A percentile compares a stretch with the other conserved stretches of the same genome.
These are phyloP conservation scores for Cerceris rybyensis DNA, from an alignment of 2,888 invertebrate species.

Conservation along the genomic window DNA sequence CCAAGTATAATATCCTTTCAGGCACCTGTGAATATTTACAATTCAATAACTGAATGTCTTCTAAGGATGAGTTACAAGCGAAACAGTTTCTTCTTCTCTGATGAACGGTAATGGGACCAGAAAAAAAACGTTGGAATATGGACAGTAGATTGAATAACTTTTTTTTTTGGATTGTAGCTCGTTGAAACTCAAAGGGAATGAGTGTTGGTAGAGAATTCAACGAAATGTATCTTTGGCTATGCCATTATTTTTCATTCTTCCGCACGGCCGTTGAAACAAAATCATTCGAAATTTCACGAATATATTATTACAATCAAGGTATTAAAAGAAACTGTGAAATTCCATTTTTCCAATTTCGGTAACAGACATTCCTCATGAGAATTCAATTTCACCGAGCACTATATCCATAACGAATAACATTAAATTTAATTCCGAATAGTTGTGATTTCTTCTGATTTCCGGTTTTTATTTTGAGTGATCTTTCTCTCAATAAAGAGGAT, in stretches of 20 bases:
- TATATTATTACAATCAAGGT: too few relatives aligned
- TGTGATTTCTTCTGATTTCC: not conserved
- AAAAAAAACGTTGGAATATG: not conserved
- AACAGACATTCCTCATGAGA: too few relatives aligned
- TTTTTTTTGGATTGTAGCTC: not conserved
- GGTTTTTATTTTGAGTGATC: not conserved
- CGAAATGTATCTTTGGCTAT: too few relatives aligned
- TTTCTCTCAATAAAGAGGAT: conserved; percentile 37
- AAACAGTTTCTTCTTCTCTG: not conserved
- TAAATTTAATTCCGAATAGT: not conserved
- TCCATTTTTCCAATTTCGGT: too few relatives aligned
- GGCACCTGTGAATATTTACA: conserved; percentile 81
- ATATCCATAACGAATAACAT: not conserved
- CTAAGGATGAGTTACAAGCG: not conserved
- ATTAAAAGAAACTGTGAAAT: too few relatives aligned
- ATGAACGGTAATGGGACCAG: not conserved
- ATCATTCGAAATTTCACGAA: too few relatives aligned
- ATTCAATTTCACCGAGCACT: not conserved
- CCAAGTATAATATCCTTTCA: conserved; percentile 76
- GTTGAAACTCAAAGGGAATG: not conserved
- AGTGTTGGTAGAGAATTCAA: not conserved
- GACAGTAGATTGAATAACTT: not conserved
- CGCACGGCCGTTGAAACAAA: too few relatives aligned
- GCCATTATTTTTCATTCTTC: too few relatives aligned
- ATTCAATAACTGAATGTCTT: conserved; percentile 65